Evolutionary conservation across 2,113 vertebrate species (phyloP).

Genomic region (Pavo muticus): DNA sequence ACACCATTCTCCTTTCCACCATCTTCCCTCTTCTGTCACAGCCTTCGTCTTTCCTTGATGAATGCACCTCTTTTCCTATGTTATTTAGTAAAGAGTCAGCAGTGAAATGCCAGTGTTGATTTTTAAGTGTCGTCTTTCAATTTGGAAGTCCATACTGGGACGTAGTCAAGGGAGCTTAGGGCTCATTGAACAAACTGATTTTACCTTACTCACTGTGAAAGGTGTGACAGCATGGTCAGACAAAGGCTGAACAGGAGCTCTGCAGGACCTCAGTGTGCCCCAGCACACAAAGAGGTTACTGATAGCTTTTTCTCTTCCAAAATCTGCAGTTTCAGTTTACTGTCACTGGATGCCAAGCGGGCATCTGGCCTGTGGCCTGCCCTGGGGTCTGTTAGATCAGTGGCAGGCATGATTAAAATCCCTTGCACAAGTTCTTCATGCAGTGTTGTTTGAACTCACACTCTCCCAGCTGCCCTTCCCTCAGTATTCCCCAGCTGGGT

Average conservation of each 20-base stretch:
- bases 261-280: background rate
- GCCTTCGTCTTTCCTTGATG: constrained; percentile 36
- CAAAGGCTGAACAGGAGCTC: background rate
- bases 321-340: background rate
- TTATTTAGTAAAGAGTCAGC: background rate
- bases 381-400: background rate
- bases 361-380: background rate
- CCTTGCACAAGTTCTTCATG: background rate
- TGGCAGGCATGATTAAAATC: background rate
- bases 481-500: background rate
- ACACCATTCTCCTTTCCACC: background rate
- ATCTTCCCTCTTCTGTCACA: background rate
- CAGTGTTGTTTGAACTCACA: background rate
- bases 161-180: background rate
- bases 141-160: background rate
- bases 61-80: background rate
- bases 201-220: background rate
- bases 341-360: background rate
- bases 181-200: background rate
- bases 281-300: rapidly evolving
- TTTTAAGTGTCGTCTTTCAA: background rate
- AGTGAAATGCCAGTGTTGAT: background rate
- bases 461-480: background rate
- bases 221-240: background rate
- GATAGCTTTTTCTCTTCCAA: background rate